Evolutionary conservation across 1,140 invertebrate genomes (phyloP), one percentile per base, ranked within the genome.

Genomic region (Cotesia typhae): DNA sequence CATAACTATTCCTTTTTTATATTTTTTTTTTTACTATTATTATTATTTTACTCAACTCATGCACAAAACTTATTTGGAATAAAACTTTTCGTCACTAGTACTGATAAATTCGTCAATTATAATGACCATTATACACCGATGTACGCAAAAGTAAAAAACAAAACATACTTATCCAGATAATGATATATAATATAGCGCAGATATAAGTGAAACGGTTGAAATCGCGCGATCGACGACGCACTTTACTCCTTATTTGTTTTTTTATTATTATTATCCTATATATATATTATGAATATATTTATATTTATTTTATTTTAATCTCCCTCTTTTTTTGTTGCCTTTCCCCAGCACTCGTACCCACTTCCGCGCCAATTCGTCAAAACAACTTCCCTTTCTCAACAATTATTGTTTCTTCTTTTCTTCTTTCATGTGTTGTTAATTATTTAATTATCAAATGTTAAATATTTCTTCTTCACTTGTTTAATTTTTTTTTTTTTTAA

Each of bases 171-270:
- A 59, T 28, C n/a, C 5, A 47, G 2, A 47, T 6, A 47, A 2
- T 9, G 2, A 47, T 47, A 47, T 47, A 47, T 47, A 28, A 47
- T 47, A 47, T 47, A 47, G 41, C 41, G 41, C 41, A 47, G 41
- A 47, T 28, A 28, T 28, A 28, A 28, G 17, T 5, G 57, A 59
- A 17, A n/a, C 17, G 53, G 14, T 20, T 28, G 17, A 20, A 28
- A 59, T 64, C 69, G 60, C 41, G 51, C 69, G 47, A 71, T 71
- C 51, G 60, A 65, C 70, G 36, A 55, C 70, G 70, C 70, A 71
- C 70, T 71, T 71, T 71, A 57, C 60, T 71, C 60, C 59, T 55
- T 63, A 71, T 57, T 65, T 66, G 14, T 51, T 41, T 71, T 64
- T 28, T 28, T 28, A 28, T 28, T 28, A 28, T 66, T 66, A 52